Conservation (phyloP, 2,888 invertebrate species). For the Drosophila neotestacea region DNA sequence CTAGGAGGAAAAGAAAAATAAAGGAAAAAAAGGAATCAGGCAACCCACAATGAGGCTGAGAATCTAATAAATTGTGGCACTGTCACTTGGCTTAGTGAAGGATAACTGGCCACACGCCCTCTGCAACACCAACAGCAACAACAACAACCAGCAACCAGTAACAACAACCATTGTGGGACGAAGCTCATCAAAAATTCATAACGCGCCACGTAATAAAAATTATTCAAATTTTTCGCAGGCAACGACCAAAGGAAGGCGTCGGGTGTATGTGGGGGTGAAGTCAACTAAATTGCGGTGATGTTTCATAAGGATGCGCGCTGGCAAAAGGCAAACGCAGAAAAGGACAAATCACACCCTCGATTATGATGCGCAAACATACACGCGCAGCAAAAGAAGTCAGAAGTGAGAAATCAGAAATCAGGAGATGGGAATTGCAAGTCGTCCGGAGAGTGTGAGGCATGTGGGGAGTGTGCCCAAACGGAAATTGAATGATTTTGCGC, state of each 20-base stretch:
- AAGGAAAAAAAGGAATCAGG: conserved; percentile 32
- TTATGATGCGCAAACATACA: conserved; percentile 68
- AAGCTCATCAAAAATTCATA: conserved; percentile 83
- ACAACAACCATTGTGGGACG: conserved; percentile 36
- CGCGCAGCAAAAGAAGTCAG: conserved; percentile 27
- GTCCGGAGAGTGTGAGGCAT: conserved; percentile 10
- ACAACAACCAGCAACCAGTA: conserved; percentile 21
- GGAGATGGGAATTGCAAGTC: conserved; percentile 1
- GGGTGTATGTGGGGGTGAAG: conserved; percentile 33
- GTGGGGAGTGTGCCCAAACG: conserved; percentile 71
- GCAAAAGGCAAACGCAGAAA: conserved; percentile 57
- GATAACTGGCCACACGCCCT: conserved; percentile 80
- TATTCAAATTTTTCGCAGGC: conserved; percentile 82
- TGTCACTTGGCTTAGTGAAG: conserved; percentile 82
- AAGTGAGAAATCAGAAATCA: background rate
- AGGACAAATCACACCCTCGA: conserved; percentile 83
- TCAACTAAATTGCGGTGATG: conserved; percentile 79
- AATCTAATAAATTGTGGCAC: conserved; percentile 82
- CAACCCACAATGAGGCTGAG: conserved; percentile 71
- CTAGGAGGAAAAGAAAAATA: background rate
- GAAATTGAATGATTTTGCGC: conserved; percentile 85
- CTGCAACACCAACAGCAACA: conserved; percentile 41
- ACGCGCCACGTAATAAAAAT: conserved; percentile 83
- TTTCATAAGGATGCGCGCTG: conserved; percentile 68
- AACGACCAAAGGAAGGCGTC: conserved; percentile 20